Evolutionary conservation across 2,113 vertebrate genomes (phyloP), one percentile per base, ranked within the genome.

Genomic region (Gnathonemus longibarbis): DNA sequence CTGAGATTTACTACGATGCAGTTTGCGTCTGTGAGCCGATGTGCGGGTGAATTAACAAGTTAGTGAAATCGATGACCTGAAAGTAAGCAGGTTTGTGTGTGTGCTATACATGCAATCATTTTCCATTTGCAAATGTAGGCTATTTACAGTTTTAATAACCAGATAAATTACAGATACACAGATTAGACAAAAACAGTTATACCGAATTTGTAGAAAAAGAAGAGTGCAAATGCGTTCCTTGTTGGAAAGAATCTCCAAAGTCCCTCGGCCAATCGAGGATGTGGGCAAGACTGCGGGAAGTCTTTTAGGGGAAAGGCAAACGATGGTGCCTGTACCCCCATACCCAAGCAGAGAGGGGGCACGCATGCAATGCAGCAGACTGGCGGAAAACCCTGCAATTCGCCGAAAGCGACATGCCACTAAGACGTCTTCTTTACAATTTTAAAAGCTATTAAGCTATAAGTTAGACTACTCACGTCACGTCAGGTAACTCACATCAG

Each of bases 241-340:
- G 35, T 80, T 19, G 74, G 31, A 80, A 80, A 80, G 74, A 80
- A 42, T 80, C 74, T 80, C 31, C 3, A 80, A 39, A 80, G 35
- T 17, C 35, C 74, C 74, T 80, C 35, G 35, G 27, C 62, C 27
- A 31, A 70, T 70, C 62, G 62, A 31, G 35, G 74, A 80, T 19
- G 31, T 80, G 74, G 74, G 74, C n/a, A 70, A 70, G 62, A 70
- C 62, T 70, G 62, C 27, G 27, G 62, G n/a, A 11, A 70, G 62
- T 70, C 62, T 70, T 70, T 70, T 70, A 70, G 62, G 27, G 62
- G 74, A 80, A 80, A 80, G 74, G 74, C 74, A 80, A 80, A 80
- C 74, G 31, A 39, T 80, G 35, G 74, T 15, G 35, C 35, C 74
- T 80, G 74, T 42, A 42, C 31, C 35, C 74, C 31, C 35, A 15